Evolutionary conservation across 2,113 vertebrate species (phyloP), one percentile per base, ranked within the genome.

Genomic region (Larimichthys polyactis): DNA sequence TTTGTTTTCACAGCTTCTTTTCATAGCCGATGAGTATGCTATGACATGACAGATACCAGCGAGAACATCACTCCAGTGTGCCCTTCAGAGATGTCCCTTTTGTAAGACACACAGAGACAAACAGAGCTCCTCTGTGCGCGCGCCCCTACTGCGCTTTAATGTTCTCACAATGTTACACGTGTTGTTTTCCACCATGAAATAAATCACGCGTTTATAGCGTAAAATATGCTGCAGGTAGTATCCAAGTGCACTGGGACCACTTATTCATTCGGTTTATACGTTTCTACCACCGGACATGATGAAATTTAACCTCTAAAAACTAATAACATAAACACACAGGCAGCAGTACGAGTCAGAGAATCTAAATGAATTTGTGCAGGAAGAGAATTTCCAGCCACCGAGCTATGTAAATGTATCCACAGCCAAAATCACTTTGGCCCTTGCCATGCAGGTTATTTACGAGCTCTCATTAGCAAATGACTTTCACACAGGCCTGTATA

Each of bases 381-480:
- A 16, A 65, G 22, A 70, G 63, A 66, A 70, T 6, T 75, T 67
- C 66, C 72, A 76, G 58, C 77, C 80, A 83, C 71, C 40, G 1
- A 77, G 82, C 73, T 79, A 79, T 88, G 89, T 90, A 92, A 93
- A 91, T 83, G 80, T 79, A 88, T 71, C 75, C 75, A 55, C 40
- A 90, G 85, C 83, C 89, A 90, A 78, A 91, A 90, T 89, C 76
- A 67, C 86, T 82, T 71, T 75, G 85, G 74, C 78, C 82, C 83
- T 77, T 79, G 81, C 80, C 83, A 79, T 67, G 32, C 67, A 29
- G 78, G 76, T 91, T 92, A 93, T 94, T 94, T 93, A 93, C 62
- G 86, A 93, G 90, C 80, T 57, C 89, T 91, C 90, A 93, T 93
- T 93, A 93, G 90, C 71, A 91, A 92, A 91, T 91, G 86, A 88